A percentile compares a stretch with the other conserved stretches of the same genome.
Conservation (phyloP, 2,888 invertebrate species). For the Eucriotettix oculatus region DNA sequence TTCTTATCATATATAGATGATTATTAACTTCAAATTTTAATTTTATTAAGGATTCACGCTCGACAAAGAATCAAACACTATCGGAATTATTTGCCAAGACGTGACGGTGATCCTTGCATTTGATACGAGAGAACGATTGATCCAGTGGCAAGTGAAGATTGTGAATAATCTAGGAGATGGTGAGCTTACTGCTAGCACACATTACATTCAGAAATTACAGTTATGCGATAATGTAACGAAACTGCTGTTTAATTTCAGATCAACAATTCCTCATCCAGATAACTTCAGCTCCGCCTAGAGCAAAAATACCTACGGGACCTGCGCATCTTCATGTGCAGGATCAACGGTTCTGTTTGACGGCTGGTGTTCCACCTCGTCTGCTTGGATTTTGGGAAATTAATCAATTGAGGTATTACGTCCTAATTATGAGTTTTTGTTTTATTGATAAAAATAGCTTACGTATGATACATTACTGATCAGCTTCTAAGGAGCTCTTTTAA, state of each 20-base stretch:
- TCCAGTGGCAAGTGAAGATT: slow-evolving; percentile 80
- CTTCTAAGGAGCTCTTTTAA: too few relatives aligned
- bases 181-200: slow-evolving; percentile 13
- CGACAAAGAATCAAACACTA: slow-evolving; percentile 81
- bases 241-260: slow-evolving; percentile 28
- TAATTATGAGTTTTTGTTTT: too few relatives aligned
- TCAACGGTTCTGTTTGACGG: slow-evolving; percentile 63
- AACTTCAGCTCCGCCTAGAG: slow-evolving; percentile 56
- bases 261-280: slow-evolving; percentile 70
- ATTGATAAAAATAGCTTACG: too few relatives aligned
- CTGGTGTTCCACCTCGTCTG: slow-evolving; percentile 66
- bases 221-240: too few relatives aligned
- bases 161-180: slow-evolving; percentile 69
- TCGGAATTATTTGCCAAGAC: slow-evolving; percentile 78
- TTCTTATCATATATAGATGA: too few relatives aligned
- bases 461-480: too few relatives aligned
- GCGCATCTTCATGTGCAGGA: slow-evolving; percentile 75
- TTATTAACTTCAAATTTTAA: too few relatives aligned
- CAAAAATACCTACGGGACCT: slow-evolving; percentile 62
- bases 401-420: slow-evolving; percentile 41
- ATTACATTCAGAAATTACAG: too few relatives aligned
- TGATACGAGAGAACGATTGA: slow-evolving; percentile 68
- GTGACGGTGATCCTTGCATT: slow-evolving; percentile 73
- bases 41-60: slow-evolving; percentile 48
- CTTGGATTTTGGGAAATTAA: slow-evolving; percentile 54